A percentile compares a stretch with the other conserved stretches of the same genome.
These are phyloP conservation scores for Timema cristinae DNA, from an alignment of 2,888 invertebrate genomes.

Conservation along the genomic window DNA sequence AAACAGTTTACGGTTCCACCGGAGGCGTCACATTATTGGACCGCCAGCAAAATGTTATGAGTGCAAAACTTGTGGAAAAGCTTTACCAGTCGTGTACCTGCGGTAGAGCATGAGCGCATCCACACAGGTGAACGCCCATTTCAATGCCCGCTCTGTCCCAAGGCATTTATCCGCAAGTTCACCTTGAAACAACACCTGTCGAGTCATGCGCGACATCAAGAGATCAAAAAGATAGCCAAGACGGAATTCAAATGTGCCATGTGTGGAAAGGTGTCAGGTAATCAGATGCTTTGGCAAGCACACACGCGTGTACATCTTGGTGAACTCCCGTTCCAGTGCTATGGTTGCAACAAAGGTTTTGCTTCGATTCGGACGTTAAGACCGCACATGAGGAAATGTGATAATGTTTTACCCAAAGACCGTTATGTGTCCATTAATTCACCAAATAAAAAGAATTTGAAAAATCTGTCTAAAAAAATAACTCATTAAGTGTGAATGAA, in stretches of 20 bases:
- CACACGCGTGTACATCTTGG: background rate
- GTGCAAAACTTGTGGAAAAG: slow-evolving; percentile 2
- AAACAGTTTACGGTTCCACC: background rate
- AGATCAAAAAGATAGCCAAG: background rate
- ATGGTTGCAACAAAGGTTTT: background rate
- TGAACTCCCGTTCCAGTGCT: background rate
- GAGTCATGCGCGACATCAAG: background rate
- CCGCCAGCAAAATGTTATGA: background rate
- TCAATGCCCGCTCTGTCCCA: background rate
- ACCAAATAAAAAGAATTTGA: too few species aligned
- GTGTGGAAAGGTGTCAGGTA: background rate
- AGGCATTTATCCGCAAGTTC: slow-evolving; percentile 6
- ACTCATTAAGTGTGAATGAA: too few species aligned
- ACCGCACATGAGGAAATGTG: background rate
- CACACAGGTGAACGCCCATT: slow-evolving; percentile 10
- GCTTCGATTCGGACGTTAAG: background rate
- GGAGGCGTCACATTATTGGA: background rate
- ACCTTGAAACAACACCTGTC: background rate
- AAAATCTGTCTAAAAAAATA: too few species aligned
- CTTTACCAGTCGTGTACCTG: background rate
- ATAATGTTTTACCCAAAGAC: background rate
- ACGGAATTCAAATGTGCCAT: background rate
- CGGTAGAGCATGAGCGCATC: background rate
- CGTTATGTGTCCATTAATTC: too few species aligned
- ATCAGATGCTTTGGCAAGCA: background rate